These are phyloP conservation scores for Chloroceryle inda DNA, from an alignment of 2,797 vertebrate genomes.

Conservation along the genomic window DNA sequence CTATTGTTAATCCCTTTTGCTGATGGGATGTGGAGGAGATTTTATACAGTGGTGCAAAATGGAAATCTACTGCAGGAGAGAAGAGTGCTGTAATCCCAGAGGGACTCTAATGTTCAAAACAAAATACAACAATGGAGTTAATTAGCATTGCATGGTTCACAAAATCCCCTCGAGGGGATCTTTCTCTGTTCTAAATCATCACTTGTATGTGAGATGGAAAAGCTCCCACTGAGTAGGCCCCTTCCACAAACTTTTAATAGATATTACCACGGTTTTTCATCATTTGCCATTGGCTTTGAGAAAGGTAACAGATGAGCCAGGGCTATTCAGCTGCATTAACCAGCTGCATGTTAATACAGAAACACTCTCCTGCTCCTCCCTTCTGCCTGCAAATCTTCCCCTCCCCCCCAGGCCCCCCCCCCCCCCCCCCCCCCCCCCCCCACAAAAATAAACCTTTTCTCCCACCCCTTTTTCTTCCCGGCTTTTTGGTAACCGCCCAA, in stretches of 20 bases:
- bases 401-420: rapidly evolving
- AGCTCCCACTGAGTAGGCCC: conserved; percentile 54
- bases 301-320: conserved; percentile 73
- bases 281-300: conserved; percentile 67
- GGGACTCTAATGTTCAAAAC: conserved; percentile 78
- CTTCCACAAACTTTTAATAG: conserved; percentile 51
- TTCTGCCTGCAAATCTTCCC: background rate
- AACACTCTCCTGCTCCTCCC: conserved; percentile 11
- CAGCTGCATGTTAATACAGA: conserved; percentile 76
- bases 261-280: conserved; percentile 56
- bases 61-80: conserved; percentile 73
- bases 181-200: conserved; percentile 72
- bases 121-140: conserved; percentile 81
- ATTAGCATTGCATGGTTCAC: conserved; percentile 78
- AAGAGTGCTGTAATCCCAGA: conserved; percentile 68
- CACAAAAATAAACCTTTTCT: no score
- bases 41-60: conserved; percentile 69
- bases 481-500: no score
- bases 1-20: conserved; percentile 64
- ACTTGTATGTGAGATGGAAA: conserved; percentile 65
- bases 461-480: no score
- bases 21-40: conserved; percentile 48
- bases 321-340: conserved; percentile 57
- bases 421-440: rapidly evolving
- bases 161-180: conserved; percentile 70